Evolutionary conservation across 2,888 invertebrate species (phyloP).

Genomic region (Caenorhabditis sp.): DNA sequence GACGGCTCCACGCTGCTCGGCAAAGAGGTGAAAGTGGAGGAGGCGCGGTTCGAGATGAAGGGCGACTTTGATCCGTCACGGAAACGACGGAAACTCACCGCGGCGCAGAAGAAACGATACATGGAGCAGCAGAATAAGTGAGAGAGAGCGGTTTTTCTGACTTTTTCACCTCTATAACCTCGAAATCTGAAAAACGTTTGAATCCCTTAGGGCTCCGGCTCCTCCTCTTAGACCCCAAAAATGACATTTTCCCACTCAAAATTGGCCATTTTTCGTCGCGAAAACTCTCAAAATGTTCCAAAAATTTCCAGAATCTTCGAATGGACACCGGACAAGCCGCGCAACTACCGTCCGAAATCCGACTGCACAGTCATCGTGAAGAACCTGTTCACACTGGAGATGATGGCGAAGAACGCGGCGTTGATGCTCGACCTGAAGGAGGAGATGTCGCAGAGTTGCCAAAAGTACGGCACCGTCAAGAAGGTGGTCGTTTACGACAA

Average conservation of each 20-base stretch:
- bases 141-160: not conserved
- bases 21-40: conserved; percentile 89
- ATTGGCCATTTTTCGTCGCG: not conserved
- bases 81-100: conserved; percentile 91
- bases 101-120: conserved; percentile 90
- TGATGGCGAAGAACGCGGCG: conserved; percentile 93
- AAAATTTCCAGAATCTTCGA: conserved; percentile 92
- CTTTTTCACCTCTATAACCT: too few relatives aligned
- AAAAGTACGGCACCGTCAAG: conserved; percentile 93
- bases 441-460: conserved; percentile 92
- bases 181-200: too few relatives aligned
- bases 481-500: conserved; percentile 94
- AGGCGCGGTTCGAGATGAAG: conserved; percentile 95
- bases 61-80: conserved; percentile 91
- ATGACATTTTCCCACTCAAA: not conserved
- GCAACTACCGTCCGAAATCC: conserved; percentile 91
- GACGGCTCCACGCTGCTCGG: conserved; percentile 89
- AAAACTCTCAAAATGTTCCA: too few relatives aligned
- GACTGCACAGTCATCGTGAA: conserved; percentile 94
- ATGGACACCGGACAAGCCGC: conserved; percentile 95
- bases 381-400: conserved; percentile 92
- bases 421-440: conserved; percentile 93
- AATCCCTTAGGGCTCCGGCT: too few relatives aligned
- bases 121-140: conserved; percentile 94
- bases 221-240: too few relatives aligned